Conservation (phyloP, 2,888 invertebrate species). For the Drosophila mayaguana region DNA sequence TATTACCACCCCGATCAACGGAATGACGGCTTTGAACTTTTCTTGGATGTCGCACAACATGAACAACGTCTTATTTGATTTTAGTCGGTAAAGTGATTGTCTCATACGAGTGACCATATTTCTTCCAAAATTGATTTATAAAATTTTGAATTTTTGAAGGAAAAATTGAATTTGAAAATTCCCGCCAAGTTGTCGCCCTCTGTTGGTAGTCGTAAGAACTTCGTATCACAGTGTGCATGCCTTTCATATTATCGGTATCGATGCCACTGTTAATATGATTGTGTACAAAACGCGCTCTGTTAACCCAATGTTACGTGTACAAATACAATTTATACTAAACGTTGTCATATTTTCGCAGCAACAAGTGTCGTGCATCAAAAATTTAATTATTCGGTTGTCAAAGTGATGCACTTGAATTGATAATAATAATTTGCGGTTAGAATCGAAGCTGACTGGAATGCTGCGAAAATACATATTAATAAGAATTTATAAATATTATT, state of each 20-base stretch:
- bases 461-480: conserved; percentile 16
- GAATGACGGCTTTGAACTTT: conserved; percentile 90
- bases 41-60: conserved; percentile 94
- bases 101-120: conserved; percentile 32
- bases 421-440: neutral
- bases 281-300: conserved; percentile 45
- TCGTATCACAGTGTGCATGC: neutral
- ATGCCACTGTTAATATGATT: conserved; percentile 28
- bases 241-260: conserved; percentile 30
- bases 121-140: neutral
- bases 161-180: conserved; percentile 28
- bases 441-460: neutral
- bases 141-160: conserved; percentile 6
- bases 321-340: conserved; percentile 7
- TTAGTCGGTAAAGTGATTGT: conserved; percentile 56
- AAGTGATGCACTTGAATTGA: neutral
- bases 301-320: conserved; percentile 42
- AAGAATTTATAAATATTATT: conserved; percentile 40
- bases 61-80: conserved; percentile 88
- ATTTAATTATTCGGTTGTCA: neutral
- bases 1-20: conserved; percentile 90
- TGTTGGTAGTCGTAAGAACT: conserved; percentile 16
- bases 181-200: conserved; percentile 19
- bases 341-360: conserved; percentile 35
- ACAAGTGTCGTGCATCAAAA: conserved; percentile 20